Evolutionary conservation across 2,113 vertebrate species (phyloP).

Genomic region (Pachypanchax playfairii): DNA sequence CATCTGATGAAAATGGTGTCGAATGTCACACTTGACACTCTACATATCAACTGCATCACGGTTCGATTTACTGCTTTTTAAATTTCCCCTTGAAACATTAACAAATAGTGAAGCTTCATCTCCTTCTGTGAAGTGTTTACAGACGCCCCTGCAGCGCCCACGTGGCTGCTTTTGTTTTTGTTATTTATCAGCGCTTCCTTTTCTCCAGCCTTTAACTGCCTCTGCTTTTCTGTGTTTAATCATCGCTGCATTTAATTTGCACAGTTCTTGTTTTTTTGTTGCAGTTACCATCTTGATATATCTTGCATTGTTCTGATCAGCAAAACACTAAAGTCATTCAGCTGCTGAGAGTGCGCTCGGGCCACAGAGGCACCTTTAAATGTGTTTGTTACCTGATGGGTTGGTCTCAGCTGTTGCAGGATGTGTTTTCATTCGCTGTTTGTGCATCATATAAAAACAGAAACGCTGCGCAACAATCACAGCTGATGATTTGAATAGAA

Average conservation of each 20-base stretch:
- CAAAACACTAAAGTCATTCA: too few relatives aligned
- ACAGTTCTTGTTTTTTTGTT: not conserved
- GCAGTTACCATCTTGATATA: too few relatives aligned
- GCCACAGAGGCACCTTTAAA: not conserved
- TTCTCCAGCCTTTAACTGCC: not conserved
- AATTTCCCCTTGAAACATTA: not conserved
- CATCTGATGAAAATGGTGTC: not conserved
- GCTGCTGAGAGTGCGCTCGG: not conserved
- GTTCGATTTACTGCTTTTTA: not conserved
- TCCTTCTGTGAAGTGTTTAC: not conserved
- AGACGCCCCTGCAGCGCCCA: not conserved
- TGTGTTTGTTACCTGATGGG: not conserved
- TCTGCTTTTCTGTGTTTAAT: too few relatives aligned
- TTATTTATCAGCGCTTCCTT: not conserved
- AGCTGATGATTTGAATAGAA: constrained; percentile 8
- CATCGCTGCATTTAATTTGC: not conserved
- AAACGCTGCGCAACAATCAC: constrained; percentile 32
- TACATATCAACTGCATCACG: too few relatives aligned
- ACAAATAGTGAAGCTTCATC: not conserved
- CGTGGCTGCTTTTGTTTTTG: not conserved
- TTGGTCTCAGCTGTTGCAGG: not conserved
- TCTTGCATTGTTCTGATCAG: too few relatives aligned
- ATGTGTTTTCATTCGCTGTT: not conserved
- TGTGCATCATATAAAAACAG: not conserved
- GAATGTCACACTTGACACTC: not conserved